Evolutionary conservation across 2,113 vertebrate species (phyloP).

Genomic region (Patagioenas fasciata): DNA sequence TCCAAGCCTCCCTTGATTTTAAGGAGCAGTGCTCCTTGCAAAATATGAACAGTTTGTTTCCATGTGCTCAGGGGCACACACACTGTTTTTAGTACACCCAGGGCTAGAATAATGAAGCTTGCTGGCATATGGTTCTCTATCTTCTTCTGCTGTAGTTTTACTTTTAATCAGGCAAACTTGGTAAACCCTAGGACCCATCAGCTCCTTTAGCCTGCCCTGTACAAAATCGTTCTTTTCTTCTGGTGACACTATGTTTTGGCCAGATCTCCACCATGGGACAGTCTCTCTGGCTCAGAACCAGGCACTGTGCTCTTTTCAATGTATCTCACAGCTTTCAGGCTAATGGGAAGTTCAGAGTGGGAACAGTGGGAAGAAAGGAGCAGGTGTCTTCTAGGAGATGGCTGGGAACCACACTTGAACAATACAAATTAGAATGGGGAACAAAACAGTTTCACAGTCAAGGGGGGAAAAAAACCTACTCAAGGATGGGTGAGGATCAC

Average conservation of each 20-base stretch:
- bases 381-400: neutral
- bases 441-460: neutral
- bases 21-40: neutral
- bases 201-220: neutral
- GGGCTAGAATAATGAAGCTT: neutral
- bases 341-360: neutral
- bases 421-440: neutral
- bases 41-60: neutral
- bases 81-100: neutral
- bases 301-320: neutral
- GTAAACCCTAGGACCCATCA: neutral
- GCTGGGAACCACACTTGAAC: neutral
- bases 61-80: neutral
- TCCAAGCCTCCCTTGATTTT: rapidly evolving
- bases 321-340: neutral
- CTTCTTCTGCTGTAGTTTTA: neutral
- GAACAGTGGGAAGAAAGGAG: neutral
- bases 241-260: neutral
- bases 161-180: neutral
- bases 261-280: neutral
- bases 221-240: neutral
- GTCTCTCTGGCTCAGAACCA: neutral
- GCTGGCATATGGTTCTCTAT: neutral
- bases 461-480: neutral
- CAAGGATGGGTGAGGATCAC: neutral